Evolutionary conservation across 2,888 invertebrate genomes (phyloP).

Genomic region (Galerucella pusilla): DNA sequence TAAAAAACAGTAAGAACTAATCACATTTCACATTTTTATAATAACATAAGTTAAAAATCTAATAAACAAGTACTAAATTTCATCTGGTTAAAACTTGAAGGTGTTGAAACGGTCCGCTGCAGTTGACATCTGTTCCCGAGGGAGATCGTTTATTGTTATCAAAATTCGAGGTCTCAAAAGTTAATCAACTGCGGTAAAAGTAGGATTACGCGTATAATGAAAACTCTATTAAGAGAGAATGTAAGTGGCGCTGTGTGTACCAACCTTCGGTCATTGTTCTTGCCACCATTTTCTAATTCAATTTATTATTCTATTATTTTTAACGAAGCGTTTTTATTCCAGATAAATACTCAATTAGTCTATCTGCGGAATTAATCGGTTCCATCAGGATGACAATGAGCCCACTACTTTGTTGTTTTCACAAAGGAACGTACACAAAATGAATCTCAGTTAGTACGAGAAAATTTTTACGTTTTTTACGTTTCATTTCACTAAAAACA

Average conservation of each 20-base stretch:
- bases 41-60: too few relatives aligned
- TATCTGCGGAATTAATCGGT: slow-evolving; percentile 24
- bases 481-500: too few relatives aligned
- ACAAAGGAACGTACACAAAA: background rate
- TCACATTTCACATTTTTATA: too few relatives aligned
- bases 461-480: too few relatives aligned
- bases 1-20: too few relatives aligned
- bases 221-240: slow-evolving; percentile 61
- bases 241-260: slow-evolving; percentile 38
- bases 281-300: slow-evolving; percentile 52
- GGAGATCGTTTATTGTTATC: slow-evolving; percentile 52
- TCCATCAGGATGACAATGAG: background rate
- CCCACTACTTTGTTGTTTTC: background rate
- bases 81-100: too few relatives aligned
- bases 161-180: slow-evolving; percentile 58
- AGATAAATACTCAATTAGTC: slow-evolving; percentile 28
- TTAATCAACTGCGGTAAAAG: slow-evolving; percentile 62
- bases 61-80: too few relatives aligned
- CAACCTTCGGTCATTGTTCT: slow-evolving; percentile 38
- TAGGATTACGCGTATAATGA: slow-evolving; percentile 63
- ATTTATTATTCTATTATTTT: slow-evolving; percentile 62
- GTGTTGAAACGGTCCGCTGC: too few relatives aligned
- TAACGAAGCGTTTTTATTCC: slow-evolving; percentile 40
- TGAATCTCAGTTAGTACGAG: background rate
- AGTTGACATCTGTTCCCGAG: too few relatives aligned